Evolutionary conservation across 53 echinoderm and acorn worm species (phyloP).

Genomic region (Temnopleurus reevesii): DNA sequence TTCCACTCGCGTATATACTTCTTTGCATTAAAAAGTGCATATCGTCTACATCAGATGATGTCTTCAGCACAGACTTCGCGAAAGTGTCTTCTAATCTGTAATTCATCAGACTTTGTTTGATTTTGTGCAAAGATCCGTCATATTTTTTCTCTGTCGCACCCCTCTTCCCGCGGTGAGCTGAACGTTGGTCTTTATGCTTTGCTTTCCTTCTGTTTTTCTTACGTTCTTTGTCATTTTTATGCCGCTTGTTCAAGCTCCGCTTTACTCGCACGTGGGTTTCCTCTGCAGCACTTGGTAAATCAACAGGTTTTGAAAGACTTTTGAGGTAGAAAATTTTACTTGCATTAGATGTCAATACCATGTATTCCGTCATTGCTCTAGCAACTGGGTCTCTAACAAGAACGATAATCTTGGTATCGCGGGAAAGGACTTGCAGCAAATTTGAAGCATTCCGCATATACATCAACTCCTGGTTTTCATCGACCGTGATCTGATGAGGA

Average conservation of each 20-base stretch:
- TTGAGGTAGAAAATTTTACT: not conserved
- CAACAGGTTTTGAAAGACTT: constrained; percentile 14
- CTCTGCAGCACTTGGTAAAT: not conserved
- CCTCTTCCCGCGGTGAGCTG: not conserved
- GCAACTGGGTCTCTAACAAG: constrained; percentile 37
- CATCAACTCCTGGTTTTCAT: constrained; percentile 13
- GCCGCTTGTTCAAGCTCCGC: not conserved
- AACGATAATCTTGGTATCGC: constrained; percentile 6
- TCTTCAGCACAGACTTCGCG: not conserved
- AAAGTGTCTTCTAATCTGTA: not conserved
- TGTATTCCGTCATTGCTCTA: constrained; percentile 35
- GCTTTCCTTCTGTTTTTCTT: not conserved
- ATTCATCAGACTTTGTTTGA: not conserved
- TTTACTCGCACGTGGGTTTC: not conserved
- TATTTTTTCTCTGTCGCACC: not conserved
- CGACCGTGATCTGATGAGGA: constrained; percentile 20
- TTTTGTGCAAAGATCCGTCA: not conserved
- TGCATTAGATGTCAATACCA: not conserved
- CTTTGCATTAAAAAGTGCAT: constrained; percentile 17
- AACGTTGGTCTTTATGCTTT: not conserved
- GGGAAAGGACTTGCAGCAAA: not conserved
- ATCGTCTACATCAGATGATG: not conserved
- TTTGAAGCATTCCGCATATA: not conserved
- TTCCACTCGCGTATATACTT: not conserved
- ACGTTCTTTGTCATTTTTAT: not conserved